Base-by-base conservation (phyloP, 2,888 invertebrate genomes). In the Euzophera pinguis region DNA sequence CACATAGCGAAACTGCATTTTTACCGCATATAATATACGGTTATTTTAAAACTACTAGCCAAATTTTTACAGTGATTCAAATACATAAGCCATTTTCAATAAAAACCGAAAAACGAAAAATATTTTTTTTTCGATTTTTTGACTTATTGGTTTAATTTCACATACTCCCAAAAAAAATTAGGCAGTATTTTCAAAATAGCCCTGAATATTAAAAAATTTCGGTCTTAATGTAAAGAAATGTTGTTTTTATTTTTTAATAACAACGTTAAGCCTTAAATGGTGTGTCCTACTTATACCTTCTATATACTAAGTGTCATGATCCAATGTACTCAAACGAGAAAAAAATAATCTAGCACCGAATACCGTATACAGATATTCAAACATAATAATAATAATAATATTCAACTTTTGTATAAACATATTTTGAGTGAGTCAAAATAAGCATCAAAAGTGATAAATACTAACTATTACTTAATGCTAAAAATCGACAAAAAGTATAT, bases 321-420 rank as follows among this genome's bases (percentile, higher is more conserved):
- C 7, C n/a, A 6, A 9, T 50, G 38, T 45, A 12, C 34, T 39
- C 35, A 47, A 47, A 32, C 29, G 1, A 14, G 35, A 37, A 47
- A 47, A 34, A 27, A 48, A n/a, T n/a, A n/a, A 47, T 14, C 12
- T 58, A 63, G 65, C 65, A 63, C 65, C 63, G 58, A 60, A 60
- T 56, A 54, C 16, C 45, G 56, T 57, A 58, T 42, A 54, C 41
- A 51, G 32, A 43, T 29, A 16, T 32, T 43, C 12, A n/a, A n/a
- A n/a, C n/a, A n/a, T 16, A 51, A 51, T 43, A 22, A 22, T 16
- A 35, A 41, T 12, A n/a, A n/a, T n/a, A n/a, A n/a, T 22, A 37
- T 27, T 38, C 10, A 49, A 45, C 32, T 45, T 45, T 50, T 53
- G 52, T 52, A 52, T 42, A 6, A 34, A 39, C 54, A 50, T 54